phyloP scores from a whole-genome alignment of 2,113 vertebrate species.

The Myrmecophaga tridactyla region DNA sequence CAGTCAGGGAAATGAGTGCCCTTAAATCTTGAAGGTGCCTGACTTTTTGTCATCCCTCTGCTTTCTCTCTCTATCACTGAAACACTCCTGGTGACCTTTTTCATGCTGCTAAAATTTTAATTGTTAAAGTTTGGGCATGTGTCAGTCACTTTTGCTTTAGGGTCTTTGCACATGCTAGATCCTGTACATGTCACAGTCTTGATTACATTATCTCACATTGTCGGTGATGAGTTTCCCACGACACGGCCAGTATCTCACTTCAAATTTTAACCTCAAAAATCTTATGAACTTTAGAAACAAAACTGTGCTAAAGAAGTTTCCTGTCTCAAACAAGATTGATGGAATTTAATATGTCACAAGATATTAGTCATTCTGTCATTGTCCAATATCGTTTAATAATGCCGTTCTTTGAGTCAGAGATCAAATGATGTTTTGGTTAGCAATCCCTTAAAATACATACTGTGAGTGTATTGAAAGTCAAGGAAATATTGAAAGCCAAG shows the following conservation, averaged over 20 bases:
- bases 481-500: not conserved
- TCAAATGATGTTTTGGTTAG: not conserved
- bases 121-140: not conserved
- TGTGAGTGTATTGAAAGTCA: not conserved
- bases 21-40: not conserved
- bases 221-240: not conserved
- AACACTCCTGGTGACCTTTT: not conserved
- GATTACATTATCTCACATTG: not conserved
- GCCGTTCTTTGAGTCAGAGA: not conserved
- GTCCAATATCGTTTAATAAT: not conserved
- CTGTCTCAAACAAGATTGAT: not conserved
- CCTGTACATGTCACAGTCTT: not conserved
- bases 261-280: not conserved
- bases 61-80: not conserved
- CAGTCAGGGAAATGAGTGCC: not conserved
- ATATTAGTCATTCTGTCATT: not conserved
- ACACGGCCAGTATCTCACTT: accelerated
- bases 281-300: not conserved
- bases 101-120: no score
- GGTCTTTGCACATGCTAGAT: not conserved
- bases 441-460: not conserved
- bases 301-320: not conserved
- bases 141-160: not conserved
- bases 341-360: no score
- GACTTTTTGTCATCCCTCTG: no score